Conservation (phyloP, 2,888 invertebrate species). For the Amiota mariae region DNA sequence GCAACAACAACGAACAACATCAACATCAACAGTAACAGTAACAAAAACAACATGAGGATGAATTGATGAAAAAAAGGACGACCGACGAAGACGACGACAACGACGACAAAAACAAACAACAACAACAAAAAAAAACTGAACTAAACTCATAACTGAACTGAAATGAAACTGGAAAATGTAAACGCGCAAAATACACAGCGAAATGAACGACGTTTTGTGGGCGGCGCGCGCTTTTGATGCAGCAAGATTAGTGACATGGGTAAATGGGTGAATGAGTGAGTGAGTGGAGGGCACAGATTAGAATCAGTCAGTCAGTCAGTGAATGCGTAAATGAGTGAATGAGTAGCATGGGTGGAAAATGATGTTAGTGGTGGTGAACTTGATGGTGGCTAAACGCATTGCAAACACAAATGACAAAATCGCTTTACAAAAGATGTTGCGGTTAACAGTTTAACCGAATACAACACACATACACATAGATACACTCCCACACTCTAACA, state of each 20-base stretch:
- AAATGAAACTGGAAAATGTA: neutral
- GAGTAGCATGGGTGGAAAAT: neutral
- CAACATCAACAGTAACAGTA: neutral
- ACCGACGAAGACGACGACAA: neutral
- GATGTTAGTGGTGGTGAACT: no score
- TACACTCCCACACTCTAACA: no score
- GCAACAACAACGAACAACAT: slow-evolving; percentile 8
- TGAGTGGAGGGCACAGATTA: neutral
- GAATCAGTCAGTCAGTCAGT: neutral
- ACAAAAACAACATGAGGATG: no score
- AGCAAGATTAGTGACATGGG: neutral
- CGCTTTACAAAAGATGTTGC: neutral
- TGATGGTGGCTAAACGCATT: no score
- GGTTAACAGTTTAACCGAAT: slow-evolving; percentile 19
- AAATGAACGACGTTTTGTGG: neutral
- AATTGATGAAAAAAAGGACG: no score
- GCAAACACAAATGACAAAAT: neutral
- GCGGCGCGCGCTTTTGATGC: no score
- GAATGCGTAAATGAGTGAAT: neutral
- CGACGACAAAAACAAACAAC: neutral
- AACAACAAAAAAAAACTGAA: neutral
- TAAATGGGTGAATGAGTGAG: neutral
- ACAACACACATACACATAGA: slow-evolving; percentile 27
- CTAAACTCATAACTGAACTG: no score
- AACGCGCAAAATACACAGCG: slow-evolving; percentile 11